phyloP scores from a whole-genome alignment of 1,140 invertebrate species.

The Calycopis cecrops region DNA sequence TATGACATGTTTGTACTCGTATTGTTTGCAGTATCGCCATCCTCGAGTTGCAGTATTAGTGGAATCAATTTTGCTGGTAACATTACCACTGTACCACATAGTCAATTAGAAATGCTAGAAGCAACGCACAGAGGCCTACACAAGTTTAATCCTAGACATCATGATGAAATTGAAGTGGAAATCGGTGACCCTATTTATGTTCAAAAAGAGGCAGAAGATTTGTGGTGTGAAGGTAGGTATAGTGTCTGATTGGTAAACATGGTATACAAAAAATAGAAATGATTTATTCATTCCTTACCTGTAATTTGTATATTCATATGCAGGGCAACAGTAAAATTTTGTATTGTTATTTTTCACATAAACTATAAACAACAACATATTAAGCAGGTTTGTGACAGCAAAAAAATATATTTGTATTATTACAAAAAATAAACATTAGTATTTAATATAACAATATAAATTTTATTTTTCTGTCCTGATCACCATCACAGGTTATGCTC shows the following conservation, averaged over 20 bases:
- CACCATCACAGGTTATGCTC: no score
- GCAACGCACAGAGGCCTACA: constrained; percentile 96
- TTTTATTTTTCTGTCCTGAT: no score
- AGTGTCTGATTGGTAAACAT: background rate
- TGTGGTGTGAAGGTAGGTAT: constrained; percentile 94
- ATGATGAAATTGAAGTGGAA: constrained; percentile 96
- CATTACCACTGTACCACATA: constrained; percentile 82
- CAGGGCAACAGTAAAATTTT: no score
- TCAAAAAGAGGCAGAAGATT: constrained; percentile 95
- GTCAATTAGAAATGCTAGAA: constrained; percentile 91
- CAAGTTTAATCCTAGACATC: constrained; percentile 95
- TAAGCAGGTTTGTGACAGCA: no score
- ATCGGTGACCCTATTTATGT: constrained; percentile 98
- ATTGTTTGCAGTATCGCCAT: constrained; percentile 57
- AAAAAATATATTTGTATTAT: no score
- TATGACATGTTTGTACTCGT: background rate
- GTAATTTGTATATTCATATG: no score
- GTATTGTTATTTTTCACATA: no score
- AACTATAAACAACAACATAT: no score
- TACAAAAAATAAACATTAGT: no score
- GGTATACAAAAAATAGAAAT: background rate
- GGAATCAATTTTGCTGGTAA: constrained; percentile 70
- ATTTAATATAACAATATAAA: no score
- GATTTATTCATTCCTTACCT: no score
- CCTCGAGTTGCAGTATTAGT: constrained; percentile 73